Conservation (phyloP, 2,888 invertebrate genomes). For the Melipona beecheii region DNA sequence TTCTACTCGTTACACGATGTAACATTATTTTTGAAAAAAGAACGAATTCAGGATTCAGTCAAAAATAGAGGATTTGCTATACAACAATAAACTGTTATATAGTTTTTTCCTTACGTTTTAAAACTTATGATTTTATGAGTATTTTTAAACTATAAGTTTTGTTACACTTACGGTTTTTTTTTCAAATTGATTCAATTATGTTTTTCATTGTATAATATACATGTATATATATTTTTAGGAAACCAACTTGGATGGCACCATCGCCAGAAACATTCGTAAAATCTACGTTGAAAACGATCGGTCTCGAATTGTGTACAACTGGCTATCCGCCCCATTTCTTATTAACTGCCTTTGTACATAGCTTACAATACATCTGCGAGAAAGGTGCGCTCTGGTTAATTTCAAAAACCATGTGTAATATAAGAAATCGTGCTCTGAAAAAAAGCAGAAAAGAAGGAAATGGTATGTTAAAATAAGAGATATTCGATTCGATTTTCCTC, state of each 20-base stretch:
- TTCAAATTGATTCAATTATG: too few species aligned
- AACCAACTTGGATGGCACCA: constrained; percentile 90
- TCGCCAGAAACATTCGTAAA: constrained; percentile 89
- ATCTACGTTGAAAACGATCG: constrained; percentile 89
- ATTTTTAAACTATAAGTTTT: too few species aligned
- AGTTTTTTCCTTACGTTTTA: too few species aligned
- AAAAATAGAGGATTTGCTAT: too few species aligned
- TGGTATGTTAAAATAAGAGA: too few species aligned
- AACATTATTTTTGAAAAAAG: too few species aligned
- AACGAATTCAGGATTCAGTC: too few species aligned
- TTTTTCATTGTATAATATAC: too few species aligned
- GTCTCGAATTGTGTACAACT: constrained; percentile 88
- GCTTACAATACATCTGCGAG: constrained; percentile 85
- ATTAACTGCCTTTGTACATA: constrained; percentile 85
- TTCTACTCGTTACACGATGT: too few species aligned
- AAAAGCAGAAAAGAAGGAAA: not conserved
- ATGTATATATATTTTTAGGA: constrained; percentile 67
- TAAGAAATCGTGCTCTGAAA: constrained; percentile 86
- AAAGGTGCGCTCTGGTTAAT: constrained; percentile 87
- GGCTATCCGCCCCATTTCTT: constrained; percentile 91
- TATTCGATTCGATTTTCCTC: not conserved
- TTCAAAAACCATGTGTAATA: constrained; percentile 88
- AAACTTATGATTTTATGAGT: too few species aligned
- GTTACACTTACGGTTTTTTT: too few species aligned
- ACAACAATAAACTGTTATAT: too few species aligned